phyloP scores from a whole-genome alignment of 2,797 vertebrate species.

The Sebastes paucispinis region DNA sequence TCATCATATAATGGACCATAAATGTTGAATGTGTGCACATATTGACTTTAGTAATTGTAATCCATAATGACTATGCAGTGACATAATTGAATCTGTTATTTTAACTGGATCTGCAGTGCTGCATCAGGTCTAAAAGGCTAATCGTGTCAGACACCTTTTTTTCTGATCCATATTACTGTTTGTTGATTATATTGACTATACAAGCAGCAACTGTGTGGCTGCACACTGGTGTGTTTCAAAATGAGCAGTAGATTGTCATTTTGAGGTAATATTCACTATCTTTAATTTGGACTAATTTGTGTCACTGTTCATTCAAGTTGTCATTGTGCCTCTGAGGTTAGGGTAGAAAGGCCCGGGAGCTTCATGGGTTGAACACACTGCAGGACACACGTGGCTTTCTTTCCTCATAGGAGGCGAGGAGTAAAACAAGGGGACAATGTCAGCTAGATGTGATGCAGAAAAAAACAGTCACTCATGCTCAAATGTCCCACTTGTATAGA shows the following conservation, averaged over 20 bases:
- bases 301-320: accelerated
- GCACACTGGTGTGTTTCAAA: background rate
- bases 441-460: no score
- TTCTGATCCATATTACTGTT: no score
- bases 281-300: background rate
- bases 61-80: background rate
- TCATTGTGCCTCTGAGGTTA: no score
- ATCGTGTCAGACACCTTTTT: background rate
- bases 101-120: background rate
- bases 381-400: no score
- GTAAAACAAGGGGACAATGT: no score
- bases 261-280: background rate
- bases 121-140: background rate
- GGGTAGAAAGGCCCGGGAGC: no score
- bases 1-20: background rate
- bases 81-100: background rate
- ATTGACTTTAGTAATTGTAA: background rate
- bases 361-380: no score
- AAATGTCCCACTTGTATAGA: no score
- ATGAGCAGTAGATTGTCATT: background rate
- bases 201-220: no score
- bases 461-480: no score
- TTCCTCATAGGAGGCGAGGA: no score
- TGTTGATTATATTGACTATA: no score
- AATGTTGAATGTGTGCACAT: background rate